Evolutionary conservation across 2,888 invertebrate genomes (phyloP).

Genomic region (Xanthia togata): DNA sequence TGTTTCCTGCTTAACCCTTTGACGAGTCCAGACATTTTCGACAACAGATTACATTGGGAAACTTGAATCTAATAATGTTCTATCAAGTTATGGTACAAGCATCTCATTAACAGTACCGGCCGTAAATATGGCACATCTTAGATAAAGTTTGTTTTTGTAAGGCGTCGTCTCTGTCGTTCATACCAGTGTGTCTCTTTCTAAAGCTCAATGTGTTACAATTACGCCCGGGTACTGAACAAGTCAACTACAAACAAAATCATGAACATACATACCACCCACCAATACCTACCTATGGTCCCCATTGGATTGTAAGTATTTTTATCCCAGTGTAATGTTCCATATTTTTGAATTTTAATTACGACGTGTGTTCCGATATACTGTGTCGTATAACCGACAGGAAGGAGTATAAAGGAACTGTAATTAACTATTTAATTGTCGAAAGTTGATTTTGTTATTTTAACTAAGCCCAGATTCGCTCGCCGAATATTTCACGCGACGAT

Average conservation of each 20-base stretch:
- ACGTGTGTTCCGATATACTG: no score
- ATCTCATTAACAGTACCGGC: conserved; percentile 13
- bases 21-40: conserved; percentile 92
- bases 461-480: neutral
- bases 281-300: neutral
- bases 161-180: neutral
- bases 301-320: neutral
- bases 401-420: conserved; percentile 11
- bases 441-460: conserved; percentile 5
- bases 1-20: conserved; percentile 93
- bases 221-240: neutral
- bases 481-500: no score
- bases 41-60: conserved; percentile 91
- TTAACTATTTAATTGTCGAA: conserved; percentile 11
- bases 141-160: neutral
- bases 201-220: neutral
- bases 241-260: conserved; percentile 20
- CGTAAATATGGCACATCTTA: neutral
- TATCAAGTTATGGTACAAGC: conserved; percentile 10
- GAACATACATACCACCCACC: no score
- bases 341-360: conserved; percentile 12
- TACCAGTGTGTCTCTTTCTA: neutral
- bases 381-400: no score
- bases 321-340: neutral
- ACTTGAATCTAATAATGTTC: conserved; percentile 68